phyloP scores from a whole-genome alignment of 2,113 vertebrate species.

The Ictidomys tridecemlineatus region DNA sequence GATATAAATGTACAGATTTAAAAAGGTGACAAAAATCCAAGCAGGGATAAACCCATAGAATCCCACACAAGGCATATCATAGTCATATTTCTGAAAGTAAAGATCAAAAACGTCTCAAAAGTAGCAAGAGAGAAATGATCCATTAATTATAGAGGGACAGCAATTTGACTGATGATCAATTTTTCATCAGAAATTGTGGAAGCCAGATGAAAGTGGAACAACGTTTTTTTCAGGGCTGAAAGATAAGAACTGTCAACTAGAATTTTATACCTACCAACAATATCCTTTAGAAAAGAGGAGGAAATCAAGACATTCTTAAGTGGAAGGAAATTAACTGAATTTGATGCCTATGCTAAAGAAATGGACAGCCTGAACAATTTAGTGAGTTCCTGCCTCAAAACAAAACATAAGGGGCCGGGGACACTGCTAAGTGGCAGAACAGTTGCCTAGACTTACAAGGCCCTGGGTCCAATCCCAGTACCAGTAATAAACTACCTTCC shows the following conservation, averaged over 20 bases:
- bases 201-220: not conserved
- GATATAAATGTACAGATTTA: not conserved
- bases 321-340: not conserved
- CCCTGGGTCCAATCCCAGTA: no score
- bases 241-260: not conserved
- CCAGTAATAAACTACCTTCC: not conserved
- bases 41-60: not conserved
- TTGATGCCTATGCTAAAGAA: not conserved
- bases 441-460: no score
- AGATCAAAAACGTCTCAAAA: not conserved
- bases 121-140: not conserved
- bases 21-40: not conserved
- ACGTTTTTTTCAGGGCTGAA: not conserved
- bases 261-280: not conserved
- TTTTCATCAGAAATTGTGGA: not conserved
- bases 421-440: no score
- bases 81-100: not conserved
- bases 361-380: no score
- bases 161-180: not conserved
- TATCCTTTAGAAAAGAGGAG: not conserved
- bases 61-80: not conserved
- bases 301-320: not conserved
- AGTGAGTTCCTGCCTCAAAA: no score
- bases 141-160: not conserved
- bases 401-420: no score